phyloP scores from a whole-genome alignment of 2,888 invertebrate genomes.

The Zonitis immaculata region DNA sequence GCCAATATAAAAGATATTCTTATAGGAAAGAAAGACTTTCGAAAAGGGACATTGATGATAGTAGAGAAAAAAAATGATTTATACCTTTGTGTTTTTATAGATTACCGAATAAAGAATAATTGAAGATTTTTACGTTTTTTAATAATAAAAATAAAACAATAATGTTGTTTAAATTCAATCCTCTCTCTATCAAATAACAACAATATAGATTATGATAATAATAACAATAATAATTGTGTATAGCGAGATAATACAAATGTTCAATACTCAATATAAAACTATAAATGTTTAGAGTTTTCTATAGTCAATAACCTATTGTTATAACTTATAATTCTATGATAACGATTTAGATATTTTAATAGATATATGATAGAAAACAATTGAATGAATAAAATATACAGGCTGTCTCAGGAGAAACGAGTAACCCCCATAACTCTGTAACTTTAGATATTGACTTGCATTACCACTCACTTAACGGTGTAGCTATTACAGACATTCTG shows the following conservation, averaged over 20 bases:
- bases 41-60: not conserved
- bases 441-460: no score
- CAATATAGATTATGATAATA: not conserved
- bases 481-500: no score
- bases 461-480: no score
- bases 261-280: not conserved
- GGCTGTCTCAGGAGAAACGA: no score
- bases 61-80: not conserved
- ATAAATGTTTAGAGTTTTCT: not conserved
- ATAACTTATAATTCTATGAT: not conserved
- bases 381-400: not conserved
- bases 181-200: not conserved
- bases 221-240: not conserved
- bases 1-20: not conserved
- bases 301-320: conserved; percentile 1
- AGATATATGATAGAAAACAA: not conserved
- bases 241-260: not conserved
- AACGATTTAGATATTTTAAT: not conserved
- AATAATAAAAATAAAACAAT: not conserved
- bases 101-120: no score
- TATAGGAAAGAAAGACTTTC: not conserved
- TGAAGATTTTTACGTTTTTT: not conserved
- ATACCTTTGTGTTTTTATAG: not conserved
- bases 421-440: no score
- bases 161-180: not conserved